Evolutionary conservation across 2,113 vertebrate species (phyloP).

Genomic region (Hiodon alosoides): DNA sequence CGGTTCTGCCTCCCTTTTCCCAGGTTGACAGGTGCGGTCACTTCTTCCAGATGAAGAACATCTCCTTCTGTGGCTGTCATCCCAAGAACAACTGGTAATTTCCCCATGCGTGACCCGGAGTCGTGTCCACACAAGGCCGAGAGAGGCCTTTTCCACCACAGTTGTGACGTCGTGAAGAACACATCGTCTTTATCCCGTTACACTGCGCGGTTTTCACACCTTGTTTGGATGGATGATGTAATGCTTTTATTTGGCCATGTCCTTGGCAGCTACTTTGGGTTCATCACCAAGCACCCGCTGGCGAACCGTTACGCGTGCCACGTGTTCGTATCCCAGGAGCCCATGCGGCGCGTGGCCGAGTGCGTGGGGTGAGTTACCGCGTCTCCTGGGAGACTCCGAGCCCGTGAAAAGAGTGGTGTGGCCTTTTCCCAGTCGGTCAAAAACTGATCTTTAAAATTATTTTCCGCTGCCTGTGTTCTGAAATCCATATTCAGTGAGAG

Average conservation of each 20-base stretch:
- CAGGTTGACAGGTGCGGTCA: slow-evolving; percentile 86
- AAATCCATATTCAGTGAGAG: neutral
- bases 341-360: slow-evolving; percentile 76
- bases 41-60: slow-evolving; percentile 95
- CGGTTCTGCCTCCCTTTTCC: neutral
- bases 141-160: no score
- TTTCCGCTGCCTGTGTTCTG: neutral
- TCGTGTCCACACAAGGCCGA: no score
- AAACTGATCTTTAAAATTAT: slow-evolving; percentile 7
- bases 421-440: no score
- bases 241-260: neutral
- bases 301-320: slow-evolving; percentile 93
- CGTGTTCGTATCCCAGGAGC: slow-evolving; percentile 84
- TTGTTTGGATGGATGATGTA: neutral
- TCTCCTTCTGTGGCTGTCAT: slow-evolving; percentile 92
- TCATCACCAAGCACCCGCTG: slow-evolving; percentile 91
- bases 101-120: no score
- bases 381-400: no score
- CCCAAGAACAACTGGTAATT: slow-evolving; percentile 87
- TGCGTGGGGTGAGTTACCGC: slow-evolving; percentile 72
- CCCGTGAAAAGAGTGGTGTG: no score
- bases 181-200: no score
- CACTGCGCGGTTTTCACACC: neutral
- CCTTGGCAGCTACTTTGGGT: slow-evolving; percentile 80
- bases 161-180: no score